Evolutionary conservation across 2,888 invertebrate genomes (phyloP), one percentile per base, ranked within the genome.

Genomic region (Tipula lateralis): DNA sequence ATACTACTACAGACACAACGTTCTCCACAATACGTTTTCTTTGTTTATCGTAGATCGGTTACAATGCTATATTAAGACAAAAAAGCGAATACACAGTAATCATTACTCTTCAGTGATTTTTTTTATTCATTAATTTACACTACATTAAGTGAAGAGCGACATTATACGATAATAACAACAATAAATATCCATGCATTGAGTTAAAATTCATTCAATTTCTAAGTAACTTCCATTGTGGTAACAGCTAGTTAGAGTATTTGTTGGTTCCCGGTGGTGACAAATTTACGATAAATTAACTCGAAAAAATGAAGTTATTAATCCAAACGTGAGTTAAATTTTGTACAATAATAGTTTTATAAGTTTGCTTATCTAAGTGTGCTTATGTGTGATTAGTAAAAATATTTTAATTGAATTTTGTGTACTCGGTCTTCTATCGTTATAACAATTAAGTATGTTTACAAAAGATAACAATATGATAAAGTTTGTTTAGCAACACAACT

Each of bases 221-320:
- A 24, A 66, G 66, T 66, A 66, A 66, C 66, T 24, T 66, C 66
- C 66, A 66, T 19, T 66, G 66, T 66, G 66, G 66, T 66, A 66
- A 66, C 16, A 66, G 1, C 24, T 13, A 44, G 16, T 44, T 44
- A 44, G 7, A 39, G 39, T 39, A 7, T 32, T 39, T 39, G 39
- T 7, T 32, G 7, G 39, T 5, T 44, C 5, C n/a, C 34, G 2
- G 34, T 34, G 39, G 50, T 66, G 19, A 66, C 66, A 9, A 66
- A 66, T 66, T 66, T 66, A 24, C 66, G 66, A 66, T 66, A 66
- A 66, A 66, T 44, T n/a, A n/a, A n/a, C n/a, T n/a, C n/a, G n/a
- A 44, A 44, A 44, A 44, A 66, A 66, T 66, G 66, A 66, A 66
- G 24, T 66, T 66, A 66, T 13, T 66, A 66, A 66, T 9, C 66